phyloP scores from a whole-genome alignment of 1,140 invertebrate genomes.

The Neotoxoptera formosana region DNA sequence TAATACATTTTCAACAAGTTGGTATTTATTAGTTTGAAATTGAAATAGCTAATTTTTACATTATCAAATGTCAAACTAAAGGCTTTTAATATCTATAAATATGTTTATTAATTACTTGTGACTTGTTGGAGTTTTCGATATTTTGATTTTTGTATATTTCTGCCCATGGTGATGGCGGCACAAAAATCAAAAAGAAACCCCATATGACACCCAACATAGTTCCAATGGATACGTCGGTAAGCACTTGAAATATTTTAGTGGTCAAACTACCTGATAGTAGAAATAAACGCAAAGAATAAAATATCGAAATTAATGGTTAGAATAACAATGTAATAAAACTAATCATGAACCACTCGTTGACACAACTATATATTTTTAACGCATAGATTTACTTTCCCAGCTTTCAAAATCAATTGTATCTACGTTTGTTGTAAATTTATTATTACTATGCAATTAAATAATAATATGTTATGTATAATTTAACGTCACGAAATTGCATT shows the following conservation, averaged over 20 bases:
- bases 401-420: background rate
- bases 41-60: background rate
- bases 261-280: constrained; percentile 59
- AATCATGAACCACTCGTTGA: background rate
- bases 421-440: background rate
- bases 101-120: background rate
- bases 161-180: constrained; percentile 62
- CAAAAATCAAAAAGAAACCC: constrained; percentile 65
- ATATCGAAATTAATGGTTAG: background rate
- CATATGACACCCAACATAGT: constrained; percentile 66
- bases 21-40: no score
- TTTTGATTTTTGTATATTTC: background rate
- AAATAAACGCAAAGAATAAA: background rate
- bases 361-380: background rate
- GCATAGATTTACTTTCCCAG: background rate
- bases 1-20: no score
- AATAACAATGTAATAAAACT: background rate
- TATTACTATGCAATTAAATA: no score
- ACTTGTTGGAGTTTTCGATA: background rate
- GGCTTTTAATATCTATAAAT: background rate
- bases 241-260: constrained; percentile 67
- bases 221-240: constrained; percentile 67
- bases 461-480: no score
- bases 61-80: background rate
- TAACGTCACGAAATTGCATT: background rate